Percentiles rank a stretch among this genome's conserved stretches.
Conservation (phyloP, 2,113 vertebrate species). For the Notarius lentiginosus region DNA sequence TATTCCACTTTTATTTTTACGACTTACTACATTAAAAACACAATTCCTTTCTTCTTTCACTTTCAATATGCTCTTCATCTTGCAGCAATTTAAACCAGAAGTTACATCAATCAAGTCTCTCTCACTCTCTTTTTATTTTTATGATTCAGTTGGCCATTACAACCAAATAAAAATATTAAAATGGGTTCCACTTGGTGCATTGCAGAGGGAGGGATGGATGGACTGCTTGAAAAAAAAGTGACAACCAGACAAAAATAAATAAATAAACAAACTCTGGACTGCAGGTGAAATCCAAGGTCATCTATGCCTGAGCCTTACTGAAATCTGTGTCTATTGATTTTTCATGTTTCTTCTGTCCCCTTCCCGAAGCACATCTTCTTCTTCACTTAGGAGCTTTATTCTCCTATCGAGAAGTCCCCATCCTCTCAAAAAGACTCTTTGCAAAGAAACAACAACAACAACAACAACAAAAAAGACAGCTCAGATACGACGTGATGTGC, state of each 20-base stretch:
- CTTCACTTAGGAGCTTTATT: constrained; percentile 26
- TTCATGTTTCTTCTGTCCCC: constrained; percentile 30
- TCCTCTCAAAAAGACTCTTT: background rate
- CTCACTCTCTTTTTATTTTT: background rate
- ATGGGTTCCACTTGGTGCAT: constrained; percentile 27
- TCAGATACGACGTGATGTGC: constrained; percentile 3
- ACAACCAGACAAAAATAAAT: background rate
- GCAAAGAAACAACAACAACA: background rate
- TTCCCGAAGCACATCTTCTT: constrained; percentile 26
- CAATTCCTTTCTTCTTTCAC: background rate
- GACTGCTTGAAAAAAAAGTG: constrained; percentile 10
- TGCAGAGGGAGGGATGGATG: constrained; percentile 30
- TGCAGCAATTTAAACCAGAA: background rate
- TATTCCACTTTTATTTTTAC: background rate
- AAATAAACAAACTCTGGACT: background rate
- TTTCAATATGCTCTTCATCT: background rate
- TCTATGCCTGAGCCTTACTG: constrained; percentile 18
- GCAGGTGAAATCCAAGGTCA: constrained; percentile 50
- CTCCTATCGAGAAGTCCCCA: constrained; percentile 11
- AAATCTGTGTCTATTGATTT: constrained; percentile 47
- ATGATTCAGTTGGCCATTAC: background rate
- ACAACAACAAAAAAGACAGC: background rate
- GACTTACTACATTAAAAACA: background rate
- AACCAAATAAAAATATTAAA: background rate
- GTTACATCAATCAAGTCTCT: background rate